phyloP scores from a whole-genome alignment of 2,888 invertebrate genomes.

The Spilosoma lubricipeda region DNA sequence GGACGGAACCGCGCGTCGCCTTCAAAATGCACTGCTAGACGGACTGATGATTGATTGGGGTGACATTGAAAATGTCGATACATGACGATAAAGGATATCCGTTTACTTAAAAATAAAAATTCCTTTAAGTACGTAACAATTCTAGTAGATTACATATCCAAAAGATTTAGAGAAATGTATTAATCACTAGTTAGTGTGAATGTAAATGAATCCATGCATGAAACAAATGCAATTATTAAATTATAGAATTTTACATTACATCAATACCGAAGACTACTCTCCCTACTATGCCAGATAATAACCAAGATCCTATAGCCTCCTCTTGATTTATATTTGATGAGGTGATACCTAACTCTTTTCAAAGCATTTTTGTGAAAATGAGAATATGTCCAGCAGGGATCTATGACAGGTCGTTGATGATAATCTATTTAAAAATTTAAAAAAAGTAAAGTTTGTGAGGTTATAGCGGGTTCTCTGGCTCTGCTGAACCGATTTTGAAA shows the following conservation, averaged over 20 bases:
- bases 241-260: not conserved
- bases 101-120: constrained; percentile 39
- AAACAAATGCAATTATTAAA: not conserved
- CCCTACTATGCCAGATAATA: not conserved
- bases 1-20: constrained; percentile 76
- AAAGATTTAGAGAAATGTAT: not conserved
- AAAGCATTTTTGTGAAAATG: too few relatives aligned
- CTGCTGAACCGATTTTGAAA: too few relatives aligned
- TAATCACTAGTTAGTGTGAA: not conserved
- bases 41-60: constrained; percentile 74
- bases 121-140: constrained; percentile 8
- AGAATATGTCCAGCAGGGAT: not conserved
- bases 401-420: too few relatives aligned
- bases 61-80: constrained; percentile 71
- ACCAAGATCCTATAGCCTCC: too few relatives aligned
- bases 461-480: too few relatives aligned
- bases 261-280: not conserved
- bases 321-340: not conserved
- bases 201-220: not conserved
- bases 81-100: constrained; percentile 51
- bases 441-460: too few relatives aligned
- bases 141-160: not conserved
- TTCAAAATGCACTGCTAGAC: constrained; percentile 64
- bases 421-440: too few relatives aligned
- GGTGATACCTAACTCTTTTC: not conserved